A percentile compares a stretch with the other conserved stretches of the same genome.
phyloP scores from a whole-genome alignment of 2,113 vertebrate genomes.

The Notothenia rossii region DNA sequence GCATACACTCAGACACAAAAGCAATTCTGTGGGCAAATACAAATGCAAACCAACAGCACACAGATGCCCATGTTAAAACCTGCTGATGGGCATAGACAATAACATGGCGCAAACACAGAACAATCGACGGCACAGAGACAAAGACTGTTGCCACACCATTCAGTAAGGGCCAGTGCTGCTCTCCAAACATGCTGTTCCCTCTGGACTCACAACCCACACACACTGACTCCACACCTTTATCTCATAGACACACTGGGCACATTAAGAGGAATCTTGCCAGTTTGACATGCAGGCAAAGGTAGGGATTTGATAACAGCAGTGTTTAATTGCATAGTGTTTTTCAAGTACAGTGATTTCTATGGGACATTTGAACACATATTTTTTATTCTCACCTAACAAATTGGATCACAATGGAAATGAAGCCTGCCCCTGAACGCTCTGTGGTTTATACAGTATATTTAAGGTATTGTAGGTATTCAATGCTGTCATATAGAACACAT shows the following conservation, averaged over 20 bases:
- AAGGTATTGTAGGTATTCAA: not conserved
- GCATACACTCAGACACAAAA: slow-evolving; percentile 63
- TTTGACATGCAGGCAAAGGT: slow-evolving; percentile 6
- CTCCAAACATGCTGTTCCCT: slow-evolving; percentile 5
- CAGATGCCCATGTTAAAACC: slow-evolving; percentile 61
- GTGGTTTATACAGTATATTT: not conserved
- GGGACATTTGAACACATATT: not conserved
- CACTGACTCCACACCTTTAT: slow-evolving; percentile 46
- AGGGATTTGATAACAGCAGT: slow-evolving; percentile 3
- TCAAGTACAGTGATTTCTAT: not conserved
- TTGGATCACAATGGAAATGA: not conserved
- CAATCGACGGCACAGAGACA: slow-evolving; percentile 60
- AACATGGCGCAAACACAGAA: slow-evolving; percentile 27
- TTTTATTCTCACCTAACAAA: not conserved
- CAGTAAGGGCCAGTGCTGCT: slow-evolving; percentile 23
- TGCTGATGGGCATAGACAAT: slow-evolving; percentile 37
- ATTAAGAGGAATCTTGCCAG: slow-evolving; percentile 21
- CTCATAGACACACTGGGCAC: slow-evolving; percentile 32
- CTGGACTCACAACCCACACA: slow-evolving; percentile 23
- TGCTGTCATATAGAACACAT: not conserved
- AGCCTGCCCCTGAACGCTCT: not conserved
- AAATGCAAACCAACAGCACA: slow-evolving; percentile 60
- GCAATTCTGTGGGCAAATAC: slow-evolving; percentile 57
- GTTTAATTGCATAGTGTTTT: slow-evolving; percentile 17
- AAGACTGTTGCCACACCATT: slow-evolving; percentile 42